Evolutionary conservation across 1,140 invertebrate species (phyloP), one percentile per base, ranked within the genome.

Genomic region (Chlorops oryzae): DNA sequence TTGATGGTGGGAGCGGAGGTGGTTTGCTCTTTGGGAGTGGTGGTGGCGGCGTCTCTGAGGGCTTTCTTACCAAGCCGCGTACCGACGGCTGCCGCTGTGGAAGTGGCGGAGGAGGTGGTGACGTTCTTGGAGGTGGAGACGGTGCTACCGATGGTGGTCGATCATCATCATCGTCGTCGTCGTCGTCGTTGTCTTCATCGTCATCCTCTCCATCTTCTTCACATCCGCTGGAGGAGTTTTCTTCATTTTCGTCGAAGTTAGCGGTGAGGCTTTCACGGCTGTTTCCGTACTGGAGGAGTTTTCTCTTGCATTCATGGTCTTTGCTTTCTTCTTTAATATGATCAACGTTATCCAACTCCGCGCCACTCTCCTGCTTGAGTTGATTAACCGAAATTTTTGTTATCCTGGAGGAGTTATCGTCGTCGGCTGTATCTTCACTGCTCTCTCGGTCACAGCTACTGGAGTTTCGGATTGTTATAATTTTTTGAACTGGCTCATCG

Each of bases 181-280:
- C 35, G 12, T 39, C 46, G 3, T 38, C 35, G 20, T 22, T 27
- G 9, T 39, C 47, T 21, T 39, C 38, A 6, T 32, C 32, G 18
- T 47, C 34, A 6, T 37, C 20, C 3, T 37, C 32, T 0, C 47
- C 50, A 24, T 51, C 50, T 10, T 46, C 43, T 17, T 46, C 41
- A 28, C 18, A 13, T 13, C 39, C 48, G 1, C 18, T 23, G 7
- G 20, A 23, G 7, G 20, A 12, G 21, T 40, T 6, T 18, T 9
- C 27, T 7, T 44, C 38, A 15, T 35, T 24, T 10, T 49, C 42
- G n/a, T 50, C 43, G 25, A 41, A 21, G 15, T 50, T 21, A 3
- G 59, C 56, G 51, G 57, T 62, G 0, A 69, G 47, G 23, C 62
- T 69, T 32, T 69, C 66, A 7, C 55, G 42, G 24, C 63, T 65